Conservation (phyloP, 2,113 vertebrate genomes). For the Phrynosoma platyrhinos region DNA sequence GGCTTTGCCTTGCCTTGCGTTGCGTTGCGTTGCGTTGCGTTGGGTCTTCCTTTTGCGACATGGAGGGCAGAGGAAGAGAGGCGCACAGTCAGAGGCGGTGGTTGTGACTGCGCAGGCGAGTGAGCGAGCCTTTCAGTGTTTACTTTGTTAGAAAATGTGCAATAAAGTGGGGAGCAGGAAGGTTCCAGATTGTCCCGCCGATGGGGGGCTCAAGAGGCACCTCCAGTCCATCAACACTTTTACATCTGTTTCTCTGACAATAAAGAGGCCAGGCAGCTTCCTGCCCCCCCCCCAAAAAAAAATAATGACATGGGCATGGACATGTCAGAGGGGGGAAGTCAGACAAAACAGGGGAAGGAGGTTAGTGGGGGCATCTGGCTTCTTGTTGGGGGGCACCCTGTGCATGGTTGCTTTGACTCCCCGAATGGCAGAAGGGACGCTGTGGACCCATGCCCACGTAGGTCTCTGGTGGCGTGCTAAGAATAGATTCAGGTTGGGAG, state of each 20-base stretch:
- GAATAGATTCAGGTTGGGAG: neutral
- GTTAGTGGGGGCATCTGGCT: too few species aligned
- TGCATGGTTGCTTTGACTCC: too few species aligned
- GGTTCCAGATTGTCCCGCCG: neutral
- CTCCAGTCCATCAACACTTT: too few species aligned
- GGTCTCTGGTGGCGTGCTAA: neutral
- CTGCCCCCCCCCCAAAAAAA: too few species aligned
- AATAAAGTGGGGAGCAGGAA: neutral
- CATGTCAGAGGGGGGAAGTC: too few species aligned
- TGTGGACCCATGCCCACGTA: neutral
- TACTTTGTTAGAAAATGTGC: neutral
- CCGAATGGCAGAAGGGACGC: neutral
- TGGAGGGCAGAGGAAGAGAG: neutral
- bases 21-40: slow-evolving; percentile 34
- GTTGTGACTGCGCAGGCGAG: neutral
- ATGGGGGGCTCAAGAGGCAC: too few species aligned
- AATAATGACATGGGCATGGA: too few species aligned
- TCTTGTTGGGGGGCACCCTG: too few species aligned
- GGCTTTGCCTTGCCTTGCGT: neutral
- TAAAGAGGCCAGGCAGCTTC: neutral
- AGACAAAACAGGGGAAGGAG: too few species aligned
- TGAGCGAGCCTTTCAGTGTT: slow-evolving; percentile 8
- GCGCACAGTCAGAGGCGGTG: neutral
- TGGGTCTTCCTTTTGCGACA: neutral
- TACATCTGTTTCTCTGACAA: too few species aligned